Evolutionary conservation across 2,888 invertebrate genomes (phyloP).

Genomic region (Alviniconcha strummeri): DNA sequence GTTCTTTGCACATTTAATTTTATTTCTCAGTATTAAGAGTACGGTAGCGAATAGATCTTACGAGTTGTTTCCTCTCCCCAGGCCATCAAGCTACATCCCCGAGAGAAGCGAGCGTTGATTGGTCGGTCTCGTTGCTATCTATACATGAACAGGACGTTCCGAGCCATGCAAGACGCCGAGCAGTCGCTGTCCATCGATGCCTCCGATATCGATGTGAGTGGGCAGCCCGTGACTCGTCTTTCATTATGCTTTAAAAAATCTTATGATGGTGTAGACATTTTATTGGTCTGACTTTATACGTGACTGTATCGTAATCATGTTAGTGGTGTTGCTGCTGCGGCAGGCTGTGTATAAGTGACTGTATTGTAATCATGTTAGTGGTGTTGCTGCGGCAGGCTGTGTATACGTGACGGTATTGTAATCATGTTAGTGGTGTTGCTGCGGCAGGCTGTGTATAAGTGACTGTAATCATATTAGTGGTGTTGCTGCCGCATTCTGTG

Average conservation of each 20-base stretch:
- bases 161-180: constrained; percentile 90
- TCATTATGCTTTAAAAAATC: too few species aligned
- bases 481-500: background rate
- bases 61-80: constrained; percentile 33
- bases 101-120: constrained; percentile 89
- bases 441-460: too few species aligned
- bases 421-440: too few species aligned
- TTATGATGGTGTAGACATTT: too few species aligned
- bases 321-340: background rate
- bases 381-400: background rate
- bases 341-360: background rate
- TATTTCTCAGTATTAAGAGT: too few species aligned
- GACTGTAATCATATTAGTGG: background rate
- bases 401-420: too few species aligned
- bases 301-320: background rate
- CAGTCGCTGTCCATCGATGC: constrained; percentile 79
- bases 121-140: constrained; percentile 92
- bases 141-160: constrained; percentile 87
- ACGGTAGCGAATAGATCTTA: too few species aligned
- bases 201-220: constrained; percentile 64
- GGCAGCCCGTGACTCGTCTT: too few species aligned
- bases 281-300: too few species aligned
- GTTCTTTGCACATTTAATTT: too few species aligned
- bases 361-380: background rate
- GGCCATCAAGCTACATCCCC: constrained; percentile 87